Evolutionary conservation across 2,888 invertebrate genomes (phyloP).

Genomic region (Tyria jacobaeae): DNA sequence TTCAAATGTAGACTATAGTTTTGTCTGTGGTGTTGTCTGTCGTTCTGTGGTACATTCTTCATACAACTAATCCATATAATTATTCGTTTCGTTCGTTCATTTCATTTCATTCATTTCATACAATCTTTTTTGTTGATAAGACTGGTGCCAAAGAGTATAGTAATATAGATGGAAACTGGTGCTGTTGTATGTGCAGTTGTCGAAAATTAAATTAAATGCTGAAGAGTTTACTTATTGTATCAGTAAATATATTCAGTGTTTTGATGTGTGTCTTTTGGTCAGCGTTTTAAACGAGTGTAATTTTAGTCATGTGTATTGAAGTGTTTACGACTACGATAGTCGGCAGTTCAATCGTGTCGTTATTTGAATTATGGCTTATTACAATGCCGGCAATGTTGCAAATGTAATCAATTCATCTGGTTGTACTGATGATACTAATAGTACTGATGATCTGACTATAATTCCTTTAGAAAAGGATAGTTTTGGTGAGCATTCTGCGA

Average conservation of each 20-base stretch:
- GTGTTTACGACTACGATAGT: conserved; percentile 66
- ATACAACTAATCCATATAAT: too few relatives aligned
- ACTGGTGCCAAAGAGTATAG: too few relatives aligned
- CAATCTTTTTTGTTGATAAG: neutral
- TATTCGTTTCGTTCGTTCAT: neutral
- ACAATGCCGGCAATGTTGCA: conserved; percentile 65
- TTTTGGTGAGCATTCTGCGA: conserved; percentile 89
- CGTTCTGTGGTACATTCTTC: too few relatives aligned
- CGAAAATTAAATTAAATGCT: neutral
- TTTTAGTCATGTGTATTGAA: conserved; percentile 75
- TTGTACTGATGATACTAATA: conserved; percentile 64
- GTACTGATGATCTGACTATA: conserved; percentile 90
- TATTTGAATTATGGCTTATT: conserved; percentile 75
- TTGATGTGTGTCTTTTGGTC: neutral
- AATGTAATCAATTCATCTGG: conserved; percentile 57
- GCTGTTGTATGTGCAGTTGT: neutral
- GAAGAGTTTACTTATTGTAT: neutral
- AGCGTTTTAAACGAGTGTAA: conserved; percentile 22
- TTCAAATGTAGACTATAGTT: too few relatives aligned
- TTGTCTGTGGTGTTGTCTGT: too few relatives aligned
- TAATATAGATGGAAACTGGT: too few relatives aligned
- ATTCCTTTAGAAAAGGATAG: conserved; percentile 96
- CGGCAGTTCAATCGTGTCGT: conserved; percentile 56
- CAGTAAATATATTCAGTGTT: neutral
- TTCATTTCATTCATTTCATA: neutral